Conservation (phyloP, 1,140 invertebrate genomes). For the Limonius californicus region DNA sequence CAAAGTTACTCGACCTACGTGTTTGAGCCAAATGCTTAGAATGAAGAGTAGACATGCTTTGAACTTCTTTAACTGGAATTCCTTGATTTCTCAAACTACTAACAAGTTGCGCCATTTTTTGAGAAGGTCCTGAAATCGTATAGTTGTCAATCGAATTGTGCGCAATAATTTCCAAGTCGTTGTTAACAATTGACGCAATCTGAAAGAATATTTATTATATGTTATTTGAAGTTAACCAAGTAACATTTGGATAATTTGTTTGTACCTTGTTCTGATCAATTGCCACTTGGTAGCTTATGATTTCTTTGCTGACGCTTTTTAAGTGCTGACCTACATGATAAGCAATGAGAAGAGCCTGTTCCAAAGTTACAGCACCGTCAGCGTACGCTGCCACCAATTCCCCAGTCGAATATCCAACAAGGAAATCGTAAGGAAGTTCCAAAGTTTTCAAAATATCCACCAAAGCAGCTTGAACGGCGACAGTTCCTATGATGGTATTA, state of each 20-base stretch:
- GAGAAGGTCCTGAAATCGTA: not conserved
- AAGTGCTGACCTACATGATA: not conserved
- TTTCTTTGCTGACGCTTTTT: not conserved
- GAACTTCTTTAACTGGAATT: too few species aligned
- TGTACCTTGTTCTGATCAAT: too few species aligned
- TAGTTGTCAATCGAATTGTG: not conserved
- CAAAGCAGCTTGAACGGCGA: constrained; percentile 73
- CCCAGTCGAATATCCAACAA: constrained; percentile 78
- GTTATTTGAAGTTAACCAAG: too few species aligned
- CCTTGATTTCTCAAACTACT: too few species aligned
- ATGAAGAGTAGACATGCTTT: too few species aligned
- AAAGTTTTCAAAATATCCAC: constrained; percentile 65
- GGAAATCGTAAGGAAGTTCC: constrained; percentile 66
- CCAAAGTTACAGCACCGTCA: constrained; percentile 74
- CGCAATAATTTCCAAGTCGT: not conserved
- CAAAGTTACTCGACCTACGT: too few species aligned
- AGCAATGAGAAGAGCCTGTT: constrained; percentile 61
- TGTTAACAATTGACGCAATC: not conserved
- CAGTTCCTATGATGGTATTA: constrained; percentile 68
- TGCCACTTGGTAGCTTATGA: too few species aligned
- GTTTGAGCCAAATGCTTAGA: too few species aligned
- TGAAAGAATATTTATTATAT: too few species aligned
- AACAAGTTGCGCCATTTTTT: not conserved
- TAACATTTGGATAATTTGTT: too few species aligned
- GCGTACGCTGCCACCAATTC: constrained; percentile 80